Evolutionary conservation across 2,888 invertebrate genomes (phyloP).

Genomic region (Smittia sp.): DNA sequence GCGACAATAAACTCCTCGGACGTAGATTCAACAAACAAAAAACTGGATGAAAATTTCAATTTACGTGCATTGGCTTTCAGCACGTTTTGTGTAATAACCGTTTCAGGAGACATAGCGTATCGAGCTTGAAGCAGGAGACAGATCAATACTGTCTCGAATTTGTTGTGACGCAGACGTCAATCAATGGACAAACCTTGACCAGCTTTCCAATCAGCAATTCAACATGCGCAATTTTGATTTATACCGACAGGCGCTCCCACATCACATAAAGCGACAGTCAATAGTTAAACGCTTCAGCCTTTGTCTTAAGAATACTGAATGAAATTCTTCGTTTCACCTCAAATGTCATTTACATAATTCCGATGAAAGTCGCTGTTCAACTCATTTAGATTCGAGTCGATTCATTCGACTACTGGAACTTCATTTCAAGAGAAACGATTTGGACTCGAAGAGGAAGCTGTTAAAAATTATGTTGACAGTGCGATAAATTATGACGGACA

Average conservation of each 20-base stretch:
- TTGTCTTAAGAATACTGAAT: no score
- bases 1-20: not conserved
- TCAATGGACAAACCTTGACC: not conserved
- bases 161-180: not conserved
- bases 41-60: constrained; percentile 6
- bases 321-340: no score
- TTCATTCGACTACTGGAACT: no score
- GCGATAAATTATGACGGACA: constrained; percentile 8
- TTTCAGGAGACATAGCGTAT: not conserved
- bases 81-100: constrained; percentile 30
- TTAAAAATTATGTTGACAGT: not conserved
- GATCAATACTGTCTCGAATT: not conserved
- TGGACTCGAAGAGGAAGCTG: not conserved
- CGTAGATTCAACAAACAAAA: not conserved
- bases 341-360: constrained; percentile 16
- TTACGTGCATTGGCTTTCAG: constrained; percentile 26
- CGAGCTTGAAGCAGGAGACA: not conserved
- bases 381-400: no score
- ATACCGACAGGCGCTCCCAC: no score
- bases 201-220: no score
- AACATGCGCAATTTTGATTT: no score
- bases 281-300: no score
- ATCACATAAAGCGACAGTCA: no score
- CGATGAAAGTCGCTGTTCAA: not conserved
- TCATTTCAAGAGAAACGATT: no score